Base-by-base conservation (phyloP, 1,140 invertebrate species). In the Antheraea pernyi region DNA sequence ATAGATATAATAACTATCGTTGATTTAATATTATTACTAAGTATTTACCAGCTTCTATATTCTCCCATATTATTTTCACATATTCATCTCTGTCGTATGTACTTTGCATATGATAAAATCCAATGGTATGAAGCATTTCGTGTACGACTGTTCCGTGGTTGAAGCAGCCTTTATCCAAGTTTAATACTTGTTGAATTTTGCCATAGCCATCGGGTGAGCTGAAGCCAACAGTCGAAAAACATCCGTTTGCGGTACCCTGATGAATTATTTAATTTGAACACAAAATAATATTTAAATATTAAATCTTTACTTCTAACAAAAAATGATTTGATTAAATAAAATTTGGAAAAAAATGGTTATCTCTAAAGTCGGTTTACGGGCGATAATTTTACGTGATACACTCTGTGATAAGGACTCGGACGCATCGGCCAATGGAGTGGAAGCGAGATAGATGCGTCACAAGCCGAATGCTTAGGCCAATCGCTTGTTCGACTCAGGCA, bases 81-180 rank as follows among this genome's bases (percentile, higher is more conserved):
- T 92, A 96, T 0, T 95, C 88, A 78, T 97, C 96, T 63, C 96
- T 92, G 82, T 97, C 94, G 11, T 93, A 89, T 7, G 95, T 91
- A 77, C 95, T 95, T 81, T 97, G 96, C 88, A 97, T 96, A 77
- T 97, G 95, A 77, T 94, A 94, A 79, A 96, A 96, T 0, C 96
- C 96, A 13, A 96, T 78, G 0, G 95, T 94, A 75, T 96, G 96
- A 48, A 96, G 84, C 71, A 96, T 92, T 82, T 96, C 95, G 71
- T 96, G 95, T 3, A 95, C 92, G 13, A 96, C 88, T 0, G 93
- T 94, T 7, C 93, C 93, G 48, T 93, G 83, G 4, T 82, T 87
- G 72, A 94, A 93, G 71, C 94, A 94, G 60, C 89, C 79, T 7
- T 86, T 83, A 5, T 85, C 75, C 0, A 94, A 79, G 78, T 94